Evolutionary conservation across 2,113 vertebrate species (phyloP), one percentile per base, ranked within the genome.

Genomic region (Vireo altiloquus): DNA sequence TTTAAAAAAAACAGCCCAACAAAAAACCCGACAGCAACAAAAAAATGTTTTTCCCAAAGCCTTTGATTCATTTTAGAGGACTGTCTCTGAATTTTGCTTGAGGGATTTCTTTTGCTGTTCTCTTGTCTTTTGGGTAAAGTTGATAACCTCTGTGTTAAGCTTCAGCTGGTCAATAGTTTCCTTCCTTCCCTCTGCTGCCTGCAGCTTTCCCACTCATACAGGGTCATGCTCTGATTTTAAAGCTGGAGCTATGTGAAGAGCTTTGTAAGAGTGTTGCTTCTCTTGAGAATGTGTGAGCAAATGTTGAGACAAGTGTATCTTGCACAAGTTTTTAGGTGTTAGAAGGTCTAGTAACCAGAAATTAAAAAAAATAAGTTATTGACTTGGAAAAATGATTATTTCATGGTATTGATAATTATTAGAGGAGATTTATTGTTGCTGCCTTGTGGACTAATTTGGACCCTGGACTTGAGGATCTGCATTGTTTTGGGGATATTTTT

Each of bases 11-110:
- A 39, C 13, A 31, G 7, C 11, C 11, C 11, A 57, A 57, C 23
- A 42, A 44, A 72, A 10, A 1, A n/a, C 7, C 15, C 0, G 0
- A 7, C 23, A 63, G 15, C 10, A 27, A 20, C 7, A 19, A 18
- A 28, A 28, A 11, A 25, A 5, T 24, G 1, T 37, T 74, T 89
- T 75, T 59, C 17, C 40, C 7, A 27, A 72, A 52, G 37, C 4
- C 28, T 82, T 78, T 68, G 27, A 31, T 66, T 87, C 1, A 19
- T 35, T 84, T 59, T 64, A 75, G 61, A 75, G 31, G 21, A 8
- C 50, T 53, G 3, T 63, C 42, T 68, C 23, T 65, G 39, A 5
- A 44, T 74, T 76, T 83, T 74, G 7, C 50, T 44, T 24, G 35
- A 64, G 37, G 35, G 17, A 25, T 72, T 74, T 74, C 19, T 76